Evolutionary conservation across 2,797 vertebrate species (phyloP).

Genomic region (Perodicticus potto): DNA sequence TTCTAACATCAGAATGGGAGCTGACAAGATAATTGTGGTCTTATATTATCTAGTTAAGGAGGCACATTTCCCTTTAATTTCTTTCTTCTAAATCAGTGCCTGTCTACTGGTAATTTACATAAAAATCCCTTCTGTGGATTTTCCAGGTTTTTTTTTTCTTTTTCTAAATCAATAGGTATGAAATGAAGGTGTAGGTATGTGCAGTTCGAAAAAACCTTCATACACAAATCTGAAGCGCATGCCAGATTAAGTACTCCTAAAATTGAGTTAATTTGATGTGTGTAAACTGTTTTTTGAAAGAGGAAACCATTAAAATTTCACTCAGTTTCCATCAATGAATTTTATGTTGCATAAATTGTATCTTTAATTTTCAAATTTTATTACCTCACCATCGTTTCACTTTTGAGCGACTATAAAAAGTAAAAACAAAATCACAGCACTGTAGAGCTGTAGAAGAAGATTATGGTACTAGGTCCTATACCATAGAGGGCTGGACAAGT

Average conservation of each 20-base stretch:
- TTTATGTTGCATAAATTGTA: neutral
- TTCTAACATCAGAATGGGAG: neutral
- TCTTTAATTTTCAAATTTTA: slow-evolving; percentile 18
- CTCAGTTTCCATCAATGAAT: neutral
- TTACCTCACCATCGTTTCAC: neutral
- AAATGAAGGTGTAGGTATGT: neutral
- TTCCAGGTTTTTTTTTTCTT: neutral
- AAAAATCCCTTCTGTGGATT: neutral
- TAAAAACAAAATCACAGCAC: neutral
- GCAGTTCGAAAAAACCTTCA: neutral
- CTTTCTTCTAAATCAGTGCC: neutral
- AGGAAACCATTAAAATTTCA: neutral
- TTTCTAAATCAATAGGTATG: neutral
- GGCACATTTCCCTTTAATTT: neutral
- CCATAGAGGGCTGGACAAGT: neutral
- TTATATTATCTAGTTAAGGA: neutral
- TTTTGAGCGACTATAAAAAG: neutral
- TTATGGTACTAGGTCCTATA: rapidly evolving
- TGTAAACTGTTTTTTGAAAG: slow-evolving; percentile 5
- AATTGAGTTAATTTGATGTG: neutral
- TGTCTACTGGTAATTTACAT: neutral
- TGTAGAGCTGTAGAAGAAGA: neutral
- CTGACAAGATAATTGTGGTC: neutral
- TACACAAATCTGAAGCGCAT: neutral
- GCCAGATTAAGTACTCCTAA: neutral